phyloP scores from a whole-genome alignment of 2,113 vertebrate species.

The Chaetorhynchus papuensis region DNA sequence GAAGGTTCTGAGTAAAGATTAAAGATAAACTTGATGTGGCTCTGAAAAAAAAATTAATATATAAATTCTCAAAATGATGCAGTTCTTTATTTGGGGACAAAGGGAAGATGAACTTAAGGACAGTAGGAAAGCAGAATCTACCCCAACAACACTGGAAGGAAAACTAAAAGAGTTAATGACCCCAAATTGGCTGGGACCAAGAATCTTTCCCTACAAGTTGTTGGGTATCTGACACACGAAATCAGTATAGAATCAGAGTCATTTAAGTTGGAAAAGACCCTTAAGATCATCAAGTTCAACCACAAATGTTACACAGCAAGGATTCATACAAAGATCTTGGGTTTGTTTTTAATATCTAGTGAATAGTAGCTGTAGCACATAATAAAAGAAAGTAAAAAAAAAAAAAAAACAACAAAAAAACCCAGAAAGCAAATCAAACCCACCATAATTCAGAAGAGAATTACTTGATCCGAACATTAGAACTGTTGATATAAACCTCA shows the following conservation, averaged over 20 bases:
- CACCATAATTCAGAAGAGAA: not conserved
- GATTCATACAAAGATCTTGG: not conserved
- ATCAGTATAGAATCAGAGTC: not conserved
- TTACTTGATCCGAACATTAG: not conserved
- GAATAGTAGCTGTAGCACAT: not conserved
- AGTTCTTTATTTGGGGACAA: not conserved
- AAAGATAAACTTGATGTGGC: not conserved
- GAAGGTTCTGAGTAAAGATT: not conserved
- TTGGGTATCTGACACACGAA: not conserved
- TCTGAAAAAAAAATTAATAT: not conserved
- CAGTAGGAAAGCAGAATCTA: not conserved
- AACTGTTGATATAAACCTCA: not conserved
- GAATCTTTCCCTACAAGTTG: not conserved
- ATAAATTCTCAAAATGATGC: not conserved
- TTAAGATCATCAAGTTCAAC: accelerated
- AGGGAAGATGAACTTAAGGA: not conserved
- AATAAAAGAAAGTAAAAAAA: not conserved
- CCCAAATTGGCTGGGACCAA: not conserved
- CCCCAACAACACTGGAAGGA: not conserved
- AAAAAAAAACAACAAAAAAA: too few species aligned
- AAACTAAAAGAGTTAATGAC: not conserved
- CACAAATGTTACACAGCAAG: not conserved
- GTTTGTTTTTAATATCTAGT: not conserved
- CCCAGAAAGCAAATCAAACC: not conserved
- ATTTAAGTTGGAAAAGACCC: not conserved